These are phyloP conservation scores for Huso huso DNA, from an alignment of 2,797 vertebrate genomes.

Conservation along the genomic window DNA sequence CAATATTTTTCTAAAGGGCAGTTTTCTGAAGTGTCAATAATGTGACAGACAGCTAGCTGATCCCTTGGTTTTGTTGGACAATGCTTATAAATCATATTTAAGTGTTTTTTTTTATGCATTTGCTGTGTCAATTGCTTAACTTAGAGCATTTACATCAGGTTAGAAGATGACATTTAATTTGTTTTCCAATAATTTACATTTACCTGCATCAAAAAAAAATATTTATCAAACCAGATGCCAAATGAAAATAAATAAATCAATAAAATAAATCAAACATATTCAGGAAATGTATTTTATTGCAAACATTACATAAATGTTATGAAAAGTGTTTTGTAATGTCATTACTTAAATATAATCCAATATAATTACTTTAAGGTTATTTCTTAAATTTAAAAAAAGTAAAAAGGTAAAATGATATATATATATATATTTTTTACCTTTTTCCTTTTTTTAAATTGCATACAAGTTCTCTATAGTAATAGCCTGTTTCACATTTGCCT, in stretches of 20 bases:
- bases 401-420: background rate
- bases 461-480: background rate
- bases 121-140: no score
- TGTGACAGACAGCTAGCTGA: no score
- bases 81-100: no score
- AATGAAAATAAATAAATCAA: constrained; percentile 1
- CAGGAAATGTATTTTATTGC: constrained; percentile 12
- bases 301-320: constrained; percentile 12
- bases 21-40: no score
- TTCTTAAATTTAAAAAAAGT: background rate
- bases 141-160: no score
- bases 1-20: no score
- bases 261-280: constrained; percentile 10
- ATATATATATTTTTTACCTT: background rate
- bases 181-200: no score
- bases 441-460: background rate
- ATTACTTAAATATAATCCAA: constrained; percentile 4
- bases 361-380: background rate
- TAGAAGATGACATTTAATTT: no score
- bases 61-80: no score
- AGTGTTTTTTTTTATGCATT: no score
- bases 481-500: constrained; percentile 2
- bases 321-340: constrained; percentile 4
- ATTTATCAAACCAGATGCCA: background rate
- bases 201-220: no score